phyloP scores from a whole-genome alignment of 2,797 vertebrate genomes.

The Ptychobarbus kaznakovi region DNA sequence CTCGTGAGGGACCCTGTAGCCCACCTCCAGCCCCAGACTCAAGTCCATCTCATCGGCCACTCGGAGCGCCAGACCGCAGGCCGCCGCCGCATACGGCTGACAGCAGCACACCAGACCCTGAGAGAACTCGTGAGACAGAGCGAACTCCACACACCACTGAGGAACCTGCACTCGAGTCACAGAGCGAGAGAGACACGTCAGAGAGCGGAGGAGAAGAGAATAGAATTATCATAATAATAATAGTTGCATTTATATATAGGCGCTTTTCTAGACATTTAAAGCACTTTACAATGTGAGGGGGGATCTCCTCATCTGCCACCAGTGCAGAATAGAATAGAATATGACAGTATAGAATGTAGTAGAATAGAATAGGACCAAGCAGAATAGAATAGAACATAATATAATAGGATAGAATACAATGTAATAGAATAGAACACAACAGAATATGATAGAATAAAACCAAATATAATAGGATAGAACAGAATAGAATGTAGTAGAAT shows the following conservation, averaged over 20 bases:
- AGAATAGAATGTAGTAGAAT: no score
- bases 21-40: conserved; percentile 92
- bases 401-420: background rate
- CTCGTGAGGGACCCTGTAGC: conserved; percentile 91
- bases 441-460: no score
- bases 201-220: background rate
- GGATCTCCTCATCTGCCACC: no score
- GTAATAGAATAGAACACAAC: no score
- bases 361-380: background rate
- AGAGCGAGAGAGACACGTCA: background rate
- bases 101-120: conserved; percentile 89
- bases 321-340: background rate
- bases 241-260: no score
- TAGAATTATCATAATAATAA: background rate
- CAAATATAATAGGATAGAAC: background rate
- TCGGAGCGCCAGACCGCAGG: conserved; percentile 86
- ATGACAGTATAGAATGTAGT: accelerated
- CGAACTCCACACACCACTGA: conserved; percentile 96
- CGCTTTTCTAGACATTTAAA: no score
- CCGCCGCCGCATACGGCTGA: conserved; percentile 86
- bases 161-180: conserved; percentile 81
- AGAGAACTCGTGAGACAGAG: conserved; percentile 84
- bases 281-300: no score
- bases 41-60: conserved; percentile 98
- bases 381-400: background rate